Evolutionary conservation across 1,140 invertebrate genomes (phyloP), one percentile per base, ranked within the genome.

Genomic region (Drosophila rhopaloa): DNA sequence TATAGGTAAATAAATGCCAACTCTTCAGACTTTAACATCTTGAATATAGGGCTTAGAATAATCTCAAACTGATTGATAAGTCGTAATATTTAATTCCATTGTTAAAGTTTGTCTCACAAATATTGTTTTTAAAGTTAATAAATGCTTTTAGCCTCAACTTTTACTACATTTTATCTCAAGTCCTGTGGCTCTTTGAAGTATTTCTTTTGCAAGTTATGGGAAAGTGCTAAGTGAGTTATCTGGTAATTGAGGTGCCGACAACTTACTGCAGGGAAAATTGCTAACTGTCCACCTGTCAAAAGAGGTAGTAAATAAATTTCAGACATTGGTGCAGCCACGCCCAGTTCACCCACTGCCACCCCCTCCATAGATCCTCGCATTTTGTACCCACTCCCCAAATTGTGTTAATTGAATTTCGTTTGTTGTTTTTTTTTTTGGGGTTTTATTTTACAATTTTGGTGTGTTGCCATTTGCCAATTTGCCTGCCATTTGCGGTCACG

Each of bases 391-490:
- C 44, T 43, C 58, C 41, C 27, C 43, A 70, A 83, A 79, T 76
- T 62, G 67, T 74, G 73, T 80, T 74, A 85, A 78, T 85, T 84
- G 73, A 84, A 84, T 81, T 72, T 72, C 53, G 57, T 44, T 19
- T 37, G 16, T 46, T 57, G 35, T 46, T 32, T 46, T 40, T 11
- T 51, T n/a, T 59, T 19, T 60, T 38, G 9, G 37, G 4, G 19
- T 19, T 27, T 46, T 46, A 44, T 44, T 35, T 47, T 46, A 27
- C 35, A 29, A 13, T 13, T 59, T 60, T 41, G 6, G 37, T 48
- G 29, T 66, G 19, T 40, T 58, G 68, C 53, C 66, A 71, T 72
- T 71, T 79, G 58, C 56, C 66, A 77, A 76, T 85, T 82, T 70
- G 50, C 57, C 72, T 73, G 77, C 58, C 66, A 67, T 73, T 80